phyloP scores from a whole-genome alignment of 2,888 invertebrate species.

The Pterobdella sp. region DNA sequence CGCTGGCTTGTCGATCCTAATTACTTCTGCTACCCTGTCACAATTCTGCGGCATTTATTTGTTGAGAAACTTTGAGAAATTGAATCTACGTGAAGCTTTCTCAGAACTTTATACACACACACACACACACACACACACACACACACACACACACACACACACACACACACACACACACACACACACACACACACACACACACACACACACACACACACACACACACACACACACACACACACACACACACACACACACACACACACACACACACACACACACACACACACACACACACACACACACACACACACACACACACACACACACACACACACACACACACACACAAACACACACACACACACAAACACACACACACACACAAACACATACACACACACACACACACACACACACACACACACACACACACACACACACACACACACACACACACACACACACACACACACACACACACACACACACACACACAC shows the following conservation, averaged over 20 bases:
- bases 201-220: slow-evolving; percentile 14
- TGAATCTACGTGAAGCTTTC: not conserved
- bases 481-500: slow-evolving; percentile 22
- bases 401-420: slow-evolving; percentile 19
- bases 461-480: slow-evolving; percentile 19
- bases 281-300: slow-evolving; percentile 18
- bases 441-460: slow-evolving; percentile 20
- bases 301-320: slow-evolving; percentile 19
- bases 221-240: slow-evolving; percentile 19
- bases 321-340: slow-evolving; percentile 22
- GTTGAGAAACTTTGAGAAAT: too few relatives aligned
- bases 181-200: slow-evolving; percentile 17
- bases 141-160: slow-evolving; percentile 18
- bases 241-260: slow-evolving; percentile 16
- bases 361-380: slow-evolving; percentile 15
- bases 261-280: slow-evolving; percentile 17
- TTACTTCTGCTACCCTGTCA: too few relatives aligned
- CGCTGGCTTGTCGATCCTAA: too few relatives aligned
- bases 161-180: slow-evolving; percentile 8
- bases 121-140: slow-evolving; percentile 22
- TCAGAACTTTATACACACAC: slow-evolving; percentile 1
- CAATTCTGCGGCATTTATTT: too few relatives aligned
- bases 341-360: slow-evolving; percentile 20
- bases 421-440: slow-evolving; percentile 13
- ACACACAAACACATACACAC: slow-evolving; percentile 18